Percentiles rank a stretch among this genome's conserved stretches.
phyloP scores from a whole-genome alignment of 2,888 invertebrate species.

The Dorcus parallelipipedus region DNA sequence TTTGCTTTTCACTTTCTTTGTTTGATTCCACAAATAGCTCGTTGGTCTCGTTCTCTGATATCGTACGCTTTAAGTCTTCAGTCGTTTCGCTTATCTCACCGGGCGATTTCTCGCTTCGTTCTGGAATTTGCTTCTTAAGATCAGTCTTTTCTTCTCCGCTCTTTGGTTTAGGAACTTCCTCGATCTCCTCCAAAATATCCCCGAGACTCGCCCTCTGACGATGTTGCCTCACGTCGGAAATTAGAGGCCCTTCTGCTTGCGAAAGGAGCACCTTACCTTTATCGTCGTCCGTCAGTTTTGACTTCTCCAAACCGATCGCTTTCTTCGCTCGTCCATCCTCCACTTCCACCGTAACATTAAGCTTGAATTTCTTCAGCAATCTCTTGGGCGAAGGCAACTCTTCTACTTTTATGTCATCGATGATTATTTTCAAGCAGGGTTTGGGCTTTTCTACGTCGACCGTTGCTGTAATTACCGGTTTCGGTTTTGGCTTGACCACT shows the following conservation, averaged over 20 bases:
- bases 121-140: constrained; percentile 1
- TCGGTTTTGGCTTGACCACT: constrained; percentile 50
- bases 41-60: neutral
- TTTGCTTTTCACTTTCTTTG: neutral
- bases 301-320: constrained; percentile 4
- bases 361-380: constrained; percentile 39
- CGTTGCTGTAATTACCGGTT: constrained; percentile 55
- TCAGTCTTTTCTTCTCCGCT: constrained; percentile 6
- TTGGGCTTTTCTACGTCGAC: constrained; percentile 53
- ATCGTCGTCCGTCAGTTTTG: neutral
- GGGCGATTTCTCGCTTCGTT: neutral
- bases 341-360: constrained; percentile 44
- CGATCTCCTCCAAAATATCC: constrained; percentile 26
- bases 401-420: constrained; percentile 60
- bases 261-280: constrained; percentile 29
- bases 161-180: constrained; percentile 17
- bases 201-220: constrained; percentile 26
- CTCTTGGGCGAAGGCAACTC: constrained; percentile 49
- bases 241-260: constrained; percentile 26
- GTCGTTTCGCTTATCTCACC: neutral
- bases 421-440: constrained; percentile 54
- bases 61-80: neutral
- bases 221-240: constrained; percentile 33
- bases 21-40: too few relatives aligned
- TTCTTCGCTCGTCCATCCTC: neutral